A percentile compares a stretch with the other conserved stretches of the same genome.
Conservation (phyloP, 2,113 vertebrate species). For the Corythoichthys intestinalis region DNA sequence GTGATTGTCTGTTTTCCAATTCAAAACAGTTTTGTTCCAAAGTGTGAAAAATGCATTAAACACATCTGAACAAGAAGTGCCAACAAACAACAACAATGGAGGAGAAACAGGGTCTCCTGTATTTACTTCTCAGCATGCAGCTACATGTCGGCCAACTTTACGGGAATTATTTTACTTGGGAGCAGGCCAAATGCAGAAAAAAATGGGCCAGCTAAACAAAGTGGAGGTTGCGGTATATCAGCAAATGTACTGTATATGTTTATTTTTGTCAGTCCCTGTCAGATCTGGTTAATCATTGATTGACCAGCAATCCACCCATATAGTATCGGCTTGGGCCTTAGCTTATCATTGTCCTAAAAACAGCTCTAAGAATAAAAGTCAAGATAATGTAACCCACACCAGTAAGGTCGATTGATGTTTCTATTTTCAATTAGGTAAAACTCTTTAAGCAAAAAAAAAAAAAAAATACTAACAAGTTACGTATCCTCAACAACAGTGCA, state of each 20-base stretch:
- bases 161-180: neutral
- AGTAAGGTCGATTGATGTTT: no score
- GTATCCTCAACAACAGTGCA: no score
- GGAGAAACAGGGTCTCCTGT: neutral
- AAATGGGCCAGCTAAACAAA: neutral
- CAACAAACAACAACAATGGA: neutral
- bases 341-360: no score
- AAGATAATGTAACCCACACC: no score
- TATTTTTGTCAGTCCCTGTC: neutral
- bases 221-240: neutral
- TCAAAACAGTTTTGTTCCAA: neutral
- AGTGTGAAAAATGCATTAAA: neutral
- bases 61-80: neutral
- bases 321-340: no score
- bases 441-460: no score
- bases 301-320: neutral
- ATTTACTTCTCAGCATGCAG: neutral
- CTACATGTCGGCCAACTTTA: neutral
- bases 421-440: no score
- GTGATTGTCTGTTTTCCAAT: neutral
- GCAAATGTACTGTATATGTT: neutral
- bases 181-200: neutral
- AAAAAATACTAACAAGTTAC: no score
- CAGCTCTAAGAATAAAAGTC: no score
- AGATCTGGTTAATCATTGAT: neutral